Base-by-base conservation (phyloP, 1,140 invertebrate species). In the Leptinotarsa defecta region DNA sequence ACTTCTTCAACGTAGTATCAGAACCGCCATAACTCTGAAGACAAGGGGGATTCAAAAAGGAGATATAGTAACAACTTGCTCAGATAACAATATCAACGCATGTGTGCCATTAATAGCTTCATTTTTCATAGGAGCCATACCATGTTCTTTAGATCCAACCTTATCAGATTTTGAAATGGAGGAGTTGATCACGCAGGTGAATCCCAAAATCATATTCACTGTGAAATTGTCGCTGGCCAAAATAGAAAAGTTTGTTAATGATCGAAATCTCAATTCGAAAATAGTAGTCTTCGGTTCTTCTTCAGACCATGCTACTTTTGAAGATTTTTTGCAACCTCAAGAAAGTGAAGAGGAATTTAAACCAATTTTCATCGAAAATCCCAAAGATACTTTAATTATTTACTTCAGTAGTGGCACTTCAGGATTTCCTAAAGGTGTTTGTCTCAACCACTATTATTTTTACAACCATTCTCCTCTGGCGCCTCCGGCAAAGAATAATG, bases 361-460 rank as follows among this genome's bases (percentile, higher is more conserved):
- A 49, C 80, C 80, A 3, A 71, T 73, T 13, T 22, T 71, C 22
- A 64, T 79, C 11, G 69, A 75, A 15, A 82, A 86, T 27, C 71
- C 67, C 27, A 76, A 74, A 8, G 80, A 83, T 62, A 85, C 84
- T 2, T 82, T 83, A 22, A 76, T 87, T 17, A 86, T 90, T 76
- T 81, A 88, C 0, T 89, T 85, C 77, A 90, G 93, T 1, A 94
- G 92, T 78, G 94, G 94, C n/a, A 95, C 94, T 3, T 94, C 93
- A 48, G 93, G 94, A 49, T 84, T 90, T 20, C 92, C 94, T 1
- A 95, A 95, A 86, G 94, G 93, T 27, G 94, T 94, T 0, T 90
- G 91, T 84, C 81, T 94, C 13, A 92, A 91, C 13, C 93, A 95
- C 76, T 68, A 77, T 48, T 74, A 75, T 43, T 74, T 79, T 22